Conservation (phyloP, 2,797 vertebrate species). For the Pangasius larnaudii region DNA sequence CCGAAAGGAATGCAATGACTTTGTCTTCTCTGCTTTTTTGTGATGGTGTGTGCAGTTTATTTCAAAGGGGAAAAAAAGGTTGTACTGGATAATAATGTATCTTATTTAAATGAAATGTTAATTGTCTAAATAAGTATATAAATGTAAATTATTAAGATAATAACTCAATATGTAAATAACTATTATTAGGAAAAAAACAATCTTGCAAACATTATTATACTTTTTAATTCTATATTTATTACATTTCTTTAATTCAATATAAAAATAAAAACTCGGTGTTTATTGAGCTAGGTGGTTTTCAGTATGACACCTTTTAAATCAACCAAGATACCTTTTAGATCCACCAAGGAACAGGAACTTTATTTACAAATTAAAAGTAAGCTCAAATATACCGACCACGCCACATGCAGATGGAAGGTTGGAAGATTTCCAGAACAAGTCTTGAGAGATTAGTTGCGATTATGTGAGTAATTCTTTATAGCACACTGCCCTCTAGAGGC, state of each 20-base stretch:
- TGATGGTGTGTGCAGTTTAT: background rate
- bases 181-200: background rate
- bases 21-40: background rate
- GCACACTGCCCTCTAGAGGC: constrained; percentile 4
- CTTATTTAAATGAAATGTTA: background rate
- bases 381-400: background rate
- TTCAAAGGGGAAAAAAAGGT: background rate
- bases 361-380: background rate
- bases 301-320: too few relatives aligned
- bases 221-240: background rate
- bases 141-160: background rate
- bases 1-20: constrained; percentile 4
- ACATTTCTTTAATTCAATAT: background rate
- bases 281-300: background rate
- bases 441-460: background rate
- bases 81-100: background rate
- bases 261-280: background rate
- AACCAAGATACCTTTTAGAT: background rate
- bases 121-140: too few relatives aligned
- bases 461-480: background rate
- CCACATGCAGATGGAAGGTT: background rate
- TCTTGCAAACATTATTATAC: background rate
- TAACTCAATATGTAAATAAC: background rate
- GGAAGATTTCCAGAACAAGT: background rate
- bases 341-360: background rate